These are phyloP conservation scores for Mimumesa dahlbomi DNA, from an alignment of 2,888 invertebrate species.

Conservation along the genomic window DNA sequence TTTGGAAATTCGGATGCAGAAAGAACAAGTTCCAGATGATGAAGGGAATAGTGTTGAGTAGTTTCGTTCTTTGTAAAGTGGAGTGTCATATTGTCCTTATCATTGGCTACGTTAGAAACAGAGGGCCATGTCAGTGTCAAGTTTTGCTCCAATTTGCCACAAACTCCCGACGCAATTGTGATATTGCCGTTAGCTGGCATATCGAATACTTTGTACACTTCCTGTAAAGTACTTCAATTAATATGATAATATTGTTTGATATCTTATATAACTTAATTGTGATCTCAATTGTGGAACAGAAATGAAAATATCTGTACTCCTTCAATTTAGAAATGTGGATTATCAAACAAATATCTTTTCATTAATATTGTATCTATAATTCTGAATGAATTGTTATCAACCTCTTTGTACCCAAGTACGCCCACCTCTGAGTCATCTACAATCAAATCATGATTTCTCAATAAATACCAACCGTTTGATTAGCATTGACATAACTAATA, in stretches of 20 bases:
- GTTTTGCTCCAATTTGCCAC: slow-evolving; percentile 74
- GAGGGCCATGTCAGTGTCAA: slow-evolving; percentile 78
- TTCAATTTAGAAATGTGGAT: no score
- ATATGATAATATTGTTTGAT: no score
- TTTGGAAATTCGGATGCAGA: slow-evolving; percentile 76
- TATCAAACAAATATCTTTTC: neutral
- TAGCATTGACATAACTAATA: slow-evolving; percentile 81
- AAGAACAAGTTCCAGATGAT: slow-evolving; percentile 69
- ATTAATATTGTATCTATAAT: slow-evolving; percentile 1
- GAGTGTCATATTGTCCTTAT: slow-evolving; percentile 72
- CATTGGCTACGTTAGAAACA: neutral
- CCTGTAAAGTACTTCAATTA: no score
- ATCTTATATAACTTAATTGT: neutral
- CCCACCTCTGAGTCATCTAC: neutral
- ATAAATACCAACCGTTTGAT: slow-evolving; percentile 48
- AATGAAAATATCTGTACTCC: no score
- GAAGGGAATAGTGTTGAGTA: slow-evolving; percentile 68
- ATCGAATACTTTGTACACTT: slow-evolving; percentile 72
- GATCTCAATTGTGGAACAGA: no score
- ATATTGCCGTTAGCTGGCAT: slow-evolving; percentile 79
- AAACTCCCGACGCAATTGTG: slow-evolving; percentile 76
- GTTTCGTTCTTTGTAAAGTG: slow-evolving; percentile 80
- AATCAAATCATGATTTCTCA: no score
- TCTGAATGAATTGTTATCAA: neutral
- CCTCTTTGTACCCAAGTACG: no score